phyloP scores from a whole-genome alignment of 2,888 invertebrate genomes.

The Acronicta aceris region DNA sequence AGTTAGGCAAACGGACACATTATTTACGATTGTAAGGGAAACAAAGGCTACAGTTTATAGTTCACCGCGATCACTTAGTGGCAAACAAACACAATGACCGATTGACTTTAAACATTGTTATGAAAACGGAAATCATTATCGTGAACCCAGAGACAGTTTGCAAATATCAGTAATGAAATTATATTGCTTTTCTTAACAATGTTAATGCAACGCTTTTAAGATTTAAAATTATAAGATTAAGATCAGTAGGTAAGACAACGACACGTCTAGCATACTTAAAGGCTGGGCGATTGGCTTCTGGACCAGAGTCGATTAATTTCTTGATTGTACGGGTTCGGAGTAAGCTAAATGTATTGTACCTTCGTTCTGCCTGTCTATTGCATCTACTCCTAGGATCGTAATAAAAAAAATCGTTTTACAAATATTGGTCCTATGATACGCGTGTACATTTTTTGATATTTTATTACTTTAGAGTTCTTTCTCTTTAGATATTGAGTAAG shows the following conservation, averaged over 20 bases:
- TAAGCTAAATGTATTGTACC: too few species aligned
- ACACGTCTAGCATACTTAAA: too few species aligned
- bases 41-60: slow-evolving; percentile 49
- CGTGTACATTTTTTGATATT: too few species aligned
- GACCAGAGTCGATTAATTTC: too few species aligned
- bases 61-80: slow-evolving; percentile 37
- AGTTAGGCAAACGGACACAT: slow-evolving; percentile 28
- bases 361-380: too few species aligned
- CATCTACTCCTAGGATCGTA: too few species aligned
- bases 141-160: slow-evolving; percentile 35
- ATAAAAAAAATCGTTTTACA: too few species aligned
- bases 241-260: too few species aligned
- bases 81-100: slow-evolving; percentile 53
- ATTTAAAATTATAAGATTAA: too few species aligned
- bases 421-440: too few species aligned
- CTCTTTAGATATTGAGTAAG: neutral
- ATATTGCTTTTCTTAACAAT: slow-evolving; percentile 21
- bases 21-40: slow-evolving; percentile 42
- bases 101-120: slow-evolving; percentile 52
- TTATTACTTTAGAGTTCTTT: neutral
- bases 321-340: too few species aligned
- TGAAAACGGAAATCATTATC: slow-evolving; percentile 56
- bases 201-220: neutral
- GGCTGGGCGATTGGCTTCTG: too few species aligned
- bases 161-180: slow-evolving; percentile 16